A percentile compares a stretch with the other conserved stretches of the same genome.
Evolutionary conservation across 2,113 vertebrate species (phyloP).

Genomic region (Antigone vipio): DNA sequence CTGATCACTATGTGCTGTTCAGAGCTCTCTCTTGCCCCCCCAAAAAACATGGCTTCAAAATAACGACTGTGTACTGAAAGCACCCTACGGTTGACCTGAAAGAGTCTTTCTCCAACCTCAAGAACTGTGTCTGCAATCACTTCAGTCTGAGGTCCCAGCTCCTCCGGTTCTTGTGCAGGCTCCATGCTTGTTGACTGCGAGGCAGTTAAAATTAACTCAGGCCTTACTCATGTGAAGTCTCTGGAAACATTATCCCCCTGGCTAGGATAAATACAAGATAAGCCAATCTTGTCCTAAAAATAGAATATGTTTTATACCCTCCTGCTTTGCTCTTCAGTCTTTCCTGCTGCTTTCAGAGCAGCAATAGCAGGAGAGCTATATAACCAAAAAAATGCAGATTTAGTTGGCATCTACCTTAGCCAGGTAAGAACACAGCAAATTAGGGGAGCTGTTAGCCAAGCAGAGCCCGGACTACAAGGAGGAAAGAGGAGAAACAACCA

Average conservation of each 20-base stretch:
- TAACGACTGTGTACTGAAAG: conserved; percentile 81
- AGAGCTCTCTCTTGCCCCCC: conserved; percentile 76
- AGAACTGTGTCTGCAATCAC: conserved; percentile 63
- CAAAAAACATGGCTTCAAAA: conserved; percentile 87
- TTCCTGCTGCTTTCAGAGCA: neutral
- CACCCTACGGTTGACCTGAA: conserved; percentile 77
- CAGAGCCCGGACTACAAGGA: neutral
- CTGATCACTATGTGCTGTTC: conserved; percentile 74
- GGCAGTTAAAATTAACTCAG: conserved; percentile 19
- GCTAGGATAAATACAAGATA: neutral
- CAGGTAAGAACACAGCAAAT: neutral
- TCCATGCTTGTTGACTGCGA: conserved; percentile 4
- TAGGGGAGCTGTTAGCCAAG: neutral
- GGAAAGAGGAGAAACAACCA: neutral
- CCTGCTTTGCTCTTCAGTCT: neutral
- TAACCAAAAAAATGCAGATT: neutral
- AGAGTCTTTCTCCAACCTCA: conserved; percentile 75
- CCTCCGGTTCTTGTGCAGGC: neutral
- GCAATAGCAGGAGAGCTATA: neutral
- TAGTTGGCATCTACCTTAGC: neutral
- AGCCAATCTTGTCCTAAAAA: conserved; percentile 37
- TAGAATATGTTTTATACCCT: neutral
- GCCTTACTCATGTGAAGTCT: neutral
- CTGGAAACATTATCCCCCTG: neutral
- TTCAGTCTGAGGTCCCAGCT: neutral